Evolutionary conservation across 2,113 vertebrate species (phyloP).

Genomic region (Colinus virginianus): DNA sequence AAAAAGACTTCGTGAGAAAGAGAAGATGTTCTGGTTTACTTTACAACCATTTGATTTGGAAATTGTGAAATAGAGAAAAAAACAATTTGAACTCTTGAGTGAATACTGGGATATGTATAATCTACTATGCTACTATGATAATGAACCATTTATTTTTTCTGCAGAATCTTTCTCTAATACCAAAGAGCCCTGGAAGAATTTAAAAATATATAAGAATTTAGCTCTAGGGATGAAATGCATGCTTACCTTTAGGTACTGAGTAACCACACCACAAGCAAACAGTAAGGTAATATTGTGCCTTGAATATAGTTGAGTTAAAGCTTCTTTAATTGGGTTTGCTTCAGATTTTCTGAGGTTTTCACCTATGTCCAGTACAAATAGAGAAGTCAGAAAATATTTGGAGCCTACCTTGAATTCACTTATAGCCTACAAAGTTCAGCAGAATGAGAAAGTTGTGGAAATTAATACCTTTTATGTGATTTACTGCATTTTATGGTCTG

Average conservation of each 20-base stretch:
- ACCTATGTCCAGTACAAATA: neutral
- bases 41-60: neutral
- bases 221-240: neutral
- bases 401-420: neutral
- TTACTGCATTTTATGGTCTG: conserved; percentile 7
- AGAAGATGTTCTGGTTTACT: neutral
- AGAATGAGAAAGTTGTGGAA: neutral
- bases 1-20: rapidly evolving
- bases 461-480: neutral
- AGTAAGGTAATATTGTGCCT: neutral
- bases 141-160: neutral
- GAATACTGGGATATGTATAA: neutral
- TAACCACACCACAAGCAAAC: neutral
- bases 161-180: neutral
- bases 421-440: neutral
- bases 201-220: neutral
- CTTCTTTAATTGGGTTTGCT: neutral
- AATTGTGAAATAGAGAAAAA: neutral
- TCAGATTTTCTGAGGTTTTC: neutral
- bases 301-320: neutral
- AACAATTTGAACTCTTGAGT: neutral
- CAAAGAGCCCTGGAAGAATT: neutral
- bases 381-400: neutral
- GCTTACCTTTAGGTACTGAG: neutral
- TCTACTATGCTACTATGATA: neutral